Evolutionary conservation across 2,113 vertebrate species (phyloP).

Genomic region (Zootoca vivipara): DNA sequence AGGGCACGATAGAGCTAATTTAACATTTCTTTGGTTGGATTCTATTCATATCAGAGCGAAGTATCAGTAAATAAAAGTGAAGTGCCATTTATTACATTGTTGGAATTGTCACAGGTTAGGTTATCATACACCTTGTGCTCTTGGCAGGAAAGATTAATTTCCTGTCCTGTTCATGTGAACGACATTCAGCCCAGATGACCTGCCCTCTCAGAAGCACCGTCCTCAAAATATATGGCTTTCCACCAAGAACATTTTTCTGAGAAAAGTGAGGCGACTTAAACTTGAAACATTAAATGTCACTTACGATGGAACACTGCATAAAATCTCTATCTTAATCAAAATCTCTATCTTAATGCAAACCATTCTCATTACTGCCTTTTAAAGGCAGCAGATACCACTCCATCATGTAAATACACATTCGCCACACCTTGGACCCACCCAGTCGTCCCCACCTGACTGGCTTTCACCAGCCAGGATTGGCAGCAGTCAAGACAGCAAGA

Average conservation of each 20-base stretch:
- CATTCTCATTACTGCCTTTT: too few species aligned
- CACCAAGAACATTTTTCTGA: slow-evolving; percentile 28
- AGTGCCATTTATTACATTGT: slow-evolving; percentile 68
- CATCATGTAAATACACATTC: too few species aligned
- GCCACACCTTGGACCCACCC: too few species aligned
- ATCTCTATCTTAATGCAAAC: too few species aligned
- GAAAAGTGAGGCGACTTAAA: slow-evolving; percentile 42
- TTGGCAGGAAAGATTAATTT: slow-evolving; percentile 68
- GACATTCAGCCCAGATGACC: slow-evolving; percentile 36
- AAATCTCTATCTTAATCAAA: neutral
- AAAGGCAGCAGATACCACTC: too few species aligned
- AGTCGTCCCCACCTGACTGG: too few species aligned
- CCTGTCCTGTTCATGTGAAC: slow-evolving; percentile 46
- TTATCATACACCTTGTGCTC: slow-evolving; percentile 54
- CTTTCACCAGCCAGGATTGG: too few species aligned
- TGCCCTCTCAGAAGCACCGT: slow-evolving; percentile 11
- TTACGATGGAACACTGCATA: neutral
- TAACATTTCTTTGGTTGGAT: slow-evolving; percentile 60
- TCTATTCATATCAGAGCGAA: slow-evolving; percentile 71
- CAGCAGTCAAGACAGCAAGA: too few species aligned
- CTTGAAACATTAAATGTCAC: neutral
- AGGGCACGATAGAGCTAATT: slow-evolving; percentile 67
- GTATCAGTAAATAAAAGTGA: slow-evolving; percentile 75
- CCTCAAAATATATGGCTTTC: slow-evolving; percentile 42
- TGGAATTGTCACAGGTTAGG: slow-evolving; percentile 70